These are phyloP conservation scores for Potamilus streckersoni DNA, from an alignment of 1,140 invertebrate genomes.

Conservation along the genomic window DNA sequence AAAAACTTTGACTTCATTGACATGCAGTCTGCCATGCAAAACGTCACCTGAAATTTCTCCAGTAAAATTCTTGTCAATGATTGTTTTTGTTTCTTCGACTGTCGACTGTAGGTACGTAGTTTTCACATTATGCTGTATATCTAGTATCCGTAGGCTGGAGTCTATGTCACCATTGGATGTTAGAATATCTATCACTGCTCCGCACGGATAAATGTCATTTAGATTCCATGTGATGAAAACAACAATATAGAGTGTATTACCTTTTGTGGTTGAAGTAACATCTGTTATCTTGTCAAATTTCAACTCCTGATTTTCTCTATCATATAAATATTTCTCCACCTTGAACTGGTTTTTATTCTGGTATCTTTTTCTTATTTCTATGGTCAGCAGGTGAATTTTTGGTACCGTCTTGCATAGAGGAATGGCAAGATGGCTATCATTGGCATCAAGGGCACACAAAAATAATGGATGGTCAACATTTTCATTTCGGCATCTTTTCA, in stretches of 20 bases:
- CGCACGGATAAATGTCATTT: slow-evolving; percentile 21
- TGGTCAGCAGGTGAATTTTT: slow-evolving; percentile 45
- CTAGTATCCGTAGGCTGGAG: slow-evolving; percentile 11
- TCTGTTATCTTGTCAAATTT: slow-evolving; percentile 7
- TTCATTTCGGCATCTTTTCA: slow-evolving; percentile 32
- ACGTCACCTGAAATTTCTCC: neutral
- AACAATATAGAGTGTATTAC: slow-evolving; percentile 14
- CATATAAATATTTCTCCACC: slow-evolving; percentile 35
- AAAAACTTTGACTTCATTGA: slow-evolving; percentile 74
- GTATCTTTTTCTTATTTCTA: slow-evolving; percentile 21
- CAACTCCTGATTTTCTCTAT: slow-evolving; percentile 5
- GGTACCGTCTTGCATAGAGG: slow-evolving; percentile 51
- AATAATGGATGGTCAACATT: slow-evolving; percentile 36
- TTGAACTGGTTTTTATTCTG: slow-evolving; percentile 21
- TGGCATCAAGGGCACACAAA: slow-evolving; percentile 42
- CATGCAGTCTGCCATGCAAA: neutral
- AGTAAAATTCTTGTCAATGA: slow-evolving; percentile 2
- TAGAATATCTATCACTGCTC: slow-evolving; percentile 19
- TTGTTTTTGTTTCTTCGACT: slow-evolving; percentile 5
- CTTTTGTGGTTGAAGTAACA: slow-evolving; percentile 8
- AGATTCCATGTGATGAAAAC: slow-evolving; percentile 19
- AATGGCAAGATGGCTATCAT: slow-evolving; percentile 41
- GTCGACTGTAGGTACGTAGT: slow-evolving; percentile 18
- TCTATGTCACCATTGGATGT: slow-evolving; percentile 7
- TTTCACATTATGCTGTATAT: slow-evolving; percentile 25